A percentile compares a stretch with the other conserved stretches of the same genome.
These are phyloP conservation scores for Streptopelia turtur DNA, from an alignment of 2,797 vertebrate species.

Conservation along the genomic window DNA sequence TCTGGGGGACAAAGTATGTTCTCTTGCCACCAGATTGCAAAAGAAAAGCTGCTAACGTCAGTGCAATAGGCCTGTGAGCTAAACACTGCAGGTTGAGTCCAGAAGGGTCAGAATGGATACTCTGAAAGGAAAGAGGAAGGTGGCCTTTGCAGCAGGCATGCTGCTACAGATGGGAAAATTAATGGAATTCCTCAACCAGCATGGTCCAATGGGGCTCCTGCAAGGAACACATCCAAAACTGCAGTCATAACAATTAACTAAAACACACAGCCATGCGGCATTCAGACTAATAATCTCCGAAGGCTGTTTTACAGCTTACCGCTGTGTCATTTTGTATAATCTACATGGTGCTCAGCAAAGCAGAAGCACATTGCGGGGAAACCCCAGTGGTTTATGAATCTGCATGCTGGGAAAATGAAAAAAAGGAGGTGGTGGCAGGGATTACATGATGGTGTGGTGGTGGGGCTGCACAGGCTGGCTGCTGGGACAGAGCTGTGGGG, in stretches of 20 bases:
- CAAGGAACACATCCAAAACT: rapidly evolving
- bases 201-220: not conserved
- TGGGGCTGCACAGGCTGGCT: not conserved
- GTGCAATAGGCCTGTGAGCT: not conserved
- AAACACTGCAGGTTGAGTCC: not conserved
- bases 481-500: no score
- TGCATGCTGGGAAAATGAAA: not conserved
- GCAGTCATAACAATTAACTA: not conserved
- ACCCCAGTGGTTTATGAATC: not conserved
- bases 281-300: not conserved
- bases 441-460: rapidly evolving
- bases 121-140: not conserved
- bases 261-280: not conserved
- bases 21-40: not conserved
- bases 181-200: not conserved
- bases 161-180: not conserved
- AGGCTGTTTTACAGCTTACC: not conserved
- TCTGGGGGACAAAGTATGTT: rapidly evolving
- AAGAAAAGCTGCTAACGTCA: not conserved
- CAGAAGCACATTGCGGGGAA: not conserved
- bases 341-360: not conserved
- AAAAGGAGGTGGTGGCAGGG: not conserved
- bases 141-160: not conserved
- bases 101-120: not conserved
- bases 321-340: not conserved